These are phyloP conservation scores for Hyposoter didymator DNA, from an alignment of 2,888 invertebrate genomes.

Conservation along the genomic window DNA sequence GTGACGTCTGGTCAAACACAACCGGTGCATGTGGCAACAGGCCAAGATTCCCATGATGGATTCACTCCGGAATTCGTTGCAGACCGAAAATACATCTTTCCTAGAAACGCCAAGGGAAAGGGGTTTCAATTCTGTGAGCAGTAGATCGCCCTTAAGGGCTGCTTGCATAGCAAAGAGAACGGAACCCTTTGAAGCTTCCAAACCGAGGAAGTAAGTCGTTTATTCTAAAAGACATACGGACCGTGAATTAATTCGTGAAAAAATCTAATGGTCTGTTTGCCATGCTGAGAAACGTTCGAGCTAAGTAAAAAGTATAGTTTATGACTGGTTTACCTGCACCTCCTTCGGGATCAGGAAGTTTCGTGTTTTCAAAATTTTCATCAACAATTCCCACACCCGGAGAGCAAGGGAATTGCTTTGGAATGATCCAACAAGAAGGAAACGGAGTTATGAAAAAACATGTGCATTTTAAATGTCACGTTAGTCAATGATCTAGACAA, in stretches of 20 bases:
- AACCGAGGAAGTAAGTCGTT: not conserved
- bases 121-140: not conserved
- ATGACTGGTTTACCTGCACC: not conserved
- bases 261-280: not conserved
- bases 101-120: not conserved
- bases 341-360: no score
- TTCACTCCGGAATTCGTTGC: slow-evolving; percentile 41
- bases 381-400: no score
- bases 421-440: not conserved
- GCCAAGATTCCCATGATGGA: slow-evolving; percentile 36
- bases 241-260: not conserved
- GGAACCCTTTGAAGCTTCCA: not conserved
- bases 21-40: slow-evolving; percentile 18
- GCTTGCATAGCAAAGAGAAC: slow-evolving; percentile 1
- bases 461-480: not conserved
- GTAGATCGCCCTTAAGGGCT: slow-evolving; percentile 16
- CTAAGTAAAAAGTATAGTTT: not conserved
- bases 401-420: no score
- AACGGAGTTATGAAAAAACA: not conserved
- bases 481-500: no score
- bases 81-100: slow-evolving; percentile 40
- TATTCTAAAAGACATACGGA: not conserved
- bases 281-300: not conserved
- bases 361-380: no score
- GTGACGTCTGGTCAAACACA: slow-evolving; percentile 17